Conservation (phyloP, 2,888 invertebrate species). For the Choreutis nemorana region DNA sequence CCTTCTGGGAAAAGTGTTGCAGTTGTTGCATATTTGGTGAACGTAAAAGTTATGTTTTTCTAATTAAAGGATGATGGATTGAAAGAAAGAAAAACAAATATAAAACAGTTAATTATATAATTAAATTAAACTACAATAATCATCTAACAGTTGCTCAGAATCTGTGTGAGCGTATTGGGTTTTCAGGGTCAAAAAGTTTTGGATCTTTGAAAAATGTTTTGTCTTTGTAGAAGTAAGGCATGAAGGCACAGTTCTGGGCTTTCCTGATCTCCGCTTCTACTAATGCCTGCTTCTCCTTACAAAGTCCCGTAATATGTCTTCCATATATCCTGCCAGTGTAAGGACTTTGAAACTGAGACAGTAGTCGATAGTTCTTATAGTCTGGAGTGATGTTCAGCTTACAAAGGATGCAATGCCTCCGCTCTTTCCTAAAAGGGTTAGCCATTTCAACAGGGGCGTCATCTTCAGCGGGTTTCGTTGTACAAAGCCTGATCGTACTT, state of each 20-base stretch:
- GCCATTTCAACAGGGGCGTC: constrained; percentile 68
- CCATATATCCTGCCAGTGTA: constrained; percentile 94
- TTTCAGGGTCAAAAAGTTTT: constrained; percentile 87
- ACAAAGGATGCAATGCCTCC: constrained; percentile 81
- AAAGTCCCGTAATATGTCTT: constrained; percentile 92
- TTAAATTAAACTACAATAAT: too few relatives aligned
- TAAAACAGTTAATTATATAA: too few relatives aligned
- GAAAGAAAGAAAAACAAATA: too few relatives aligned
- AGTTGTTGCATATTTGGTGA: too few relatives aligned
- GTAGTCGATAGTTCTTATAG: constrained; percentile 89
- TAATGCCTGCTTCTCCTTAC: constrained; percentile 78
- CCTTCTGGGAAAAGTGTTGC: too few relatives aligned
- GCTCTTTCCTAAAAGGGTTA: constrained; percentile 84
- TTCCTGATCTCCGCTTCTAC: constrained; percentile 78
- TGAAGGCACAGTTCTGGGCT: constrained; percentile 80
- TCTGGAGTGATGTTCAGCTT: constrained; percentile 80
- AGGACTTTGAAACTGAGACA: constrained; percentile 96
- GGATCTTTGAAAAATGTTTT: constrained; percentile 86
- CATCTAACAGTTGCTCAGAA: too few relatives aligned
- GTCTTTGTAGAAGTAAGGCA: constrained; percentile 85
- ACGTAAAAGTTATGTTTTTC: too few relatives aligned
- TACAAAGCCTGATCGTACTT: not conserved
- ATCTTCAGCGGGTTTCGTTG: constrained; percentile 11
- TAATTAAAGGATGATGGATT: too few relatives aligned
- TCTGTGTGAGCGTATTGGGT: constrained; percentile 81